A percentile compares a stretch with the other conserved stretches of the same genome.
Evolutionary conservation across 1,140 invertebrate genomes (phyloP).

Genomic region (Tachypleus tridentatus): DNA sequence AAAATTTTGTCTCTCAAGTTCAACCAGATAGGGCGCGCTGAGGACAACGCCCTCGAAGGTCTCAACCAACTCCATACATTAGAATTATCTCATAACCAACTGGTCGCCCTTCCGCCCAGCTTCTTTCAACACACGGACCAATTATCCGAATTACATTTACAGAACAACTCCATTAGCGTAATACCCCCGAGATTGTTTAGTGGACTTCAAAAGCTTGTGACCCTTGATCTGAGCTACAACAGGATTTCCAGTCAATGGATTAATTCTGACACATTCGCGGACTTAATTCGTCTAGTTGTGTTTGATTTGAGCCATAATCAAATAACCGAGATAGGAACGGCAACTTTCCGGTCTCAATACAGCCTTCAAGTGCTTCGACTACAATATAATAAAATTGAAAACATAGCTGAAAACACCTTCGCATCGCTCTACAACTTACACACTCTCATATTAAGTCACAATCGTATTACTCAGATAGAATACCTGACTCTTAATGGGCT

Average conservation of each 20-base stretch:
- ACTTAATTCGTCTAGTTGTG: conserved; percentile 69
- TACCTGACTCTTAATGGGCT: conserved; percentile 63
- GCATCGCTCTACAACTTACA: conserved; percentile 70
- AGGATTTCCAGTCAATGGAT: conserved; percentile 66
- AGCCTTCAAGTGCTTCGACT: conserved; percentile 68
- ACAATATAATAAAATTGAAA: conserved; percentile 62
- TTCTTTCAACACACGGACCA: conserved; percentile 59
- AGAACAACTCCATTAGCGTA: conserved; percentile 68
- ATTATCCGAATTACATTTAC: conserved; percentile 70
- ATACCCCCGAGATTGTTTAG: conserved; percentile 64
- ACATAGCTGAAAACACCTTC: conserved; percentile 64
- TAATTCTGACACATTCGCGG: conserved; percentile 65
- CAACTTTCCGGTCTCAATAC: conserved; percentile 67
- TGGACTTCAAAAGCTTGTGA: conserved; percentile 60
- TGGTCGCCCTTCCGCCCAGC: conserved; percentile 69
- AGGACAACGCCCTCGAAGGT: conserved; percentile 54
- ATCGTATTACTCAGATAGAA: conserved; percentile 60
- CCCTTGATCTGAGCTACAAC: conserved; percentile 77
- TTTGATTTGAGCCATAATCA: conserved; percentile 74
- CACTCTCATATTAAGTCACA: conserved; percentile 61
- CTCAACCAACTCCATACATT: conserved; percentile 50
- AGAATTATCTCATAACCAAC: conserved; percentile 63
- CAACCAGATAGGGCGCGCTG: conserved; percentile 56
- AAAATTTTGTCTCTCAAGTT: conserved; percentile 61
- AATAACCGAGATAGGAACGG: conserved; percentile 61